Conservation (phyloP, 2,888 invertebrate species). For the Aelia acuminata region DNA sequence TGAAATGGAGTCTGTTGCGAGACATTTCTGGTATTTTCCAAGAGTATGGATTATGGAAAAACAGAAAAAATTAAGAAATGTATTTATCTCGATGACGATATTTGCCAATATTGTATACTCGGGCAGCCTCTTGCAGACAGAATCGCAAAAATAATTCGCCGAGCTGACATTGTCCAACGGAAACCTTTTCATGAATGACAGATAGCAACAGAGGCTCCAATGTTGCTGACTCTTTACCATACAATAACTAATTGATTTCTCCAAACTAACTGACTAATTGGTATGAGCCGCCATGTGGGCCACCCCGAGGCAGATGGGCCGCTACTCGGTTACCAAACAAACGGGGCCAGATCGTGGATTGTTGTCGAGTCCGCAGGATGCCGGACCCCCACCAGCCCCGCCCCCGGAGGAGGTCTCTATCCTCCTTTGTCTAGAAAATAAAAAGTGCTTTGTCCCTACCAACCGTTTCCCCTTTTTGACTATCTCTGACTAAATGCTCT, state of each 20-base stretch:
- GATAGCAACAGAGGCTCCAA: background rate
- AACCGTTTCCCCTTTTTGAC: slow-evolving; percentile 40
- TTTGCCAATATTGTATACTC: too few species aligned
- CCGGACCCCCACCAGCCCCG: slow-evolving; percentile 22
- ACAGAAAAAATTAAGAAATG: too few species aligned
- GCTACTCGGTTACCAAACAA: slow-evolving; percentile 55
- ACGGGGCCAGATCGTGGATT: slow-evolving; percentile 46
- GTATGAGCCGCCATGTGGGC: background rate
- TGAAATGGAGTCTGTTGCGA: too few species aligned
- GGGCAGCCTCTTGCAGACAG: too few species aligned
- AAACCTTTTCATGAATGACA: background rate
- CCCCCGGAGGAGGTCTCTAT: slow-evolving; percentile 32
- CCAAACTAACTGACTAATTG: slow-evolving; percentile 16
- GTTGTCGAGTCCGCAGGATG: slow-evolving; percentile 29
- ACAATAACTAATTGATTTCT: slow-evolving; percentile 32
- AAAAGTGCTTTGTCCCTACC: slow-evolving; percentile 32
- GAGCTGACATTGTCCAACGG: background rate
- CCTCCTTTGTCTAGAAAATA: slow-evolving; percentile 30
- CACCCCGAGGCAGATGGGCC: slow-evolving; percentile 53
- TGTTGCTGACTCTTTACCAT: background rate
- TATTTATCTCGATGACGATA: too few species aligned
- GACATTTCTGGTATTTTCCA: too few species aligned
- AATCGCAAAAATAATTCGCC: background rate
- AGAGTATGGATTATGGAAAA: too few species aligned
- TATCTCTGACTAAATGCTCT: slow-evolving; percentile 25